phyloP scores from a whole-genome alignment of 2,113 vertebrate genomes.

The Dendropsophus ebraccatus region DNA sequence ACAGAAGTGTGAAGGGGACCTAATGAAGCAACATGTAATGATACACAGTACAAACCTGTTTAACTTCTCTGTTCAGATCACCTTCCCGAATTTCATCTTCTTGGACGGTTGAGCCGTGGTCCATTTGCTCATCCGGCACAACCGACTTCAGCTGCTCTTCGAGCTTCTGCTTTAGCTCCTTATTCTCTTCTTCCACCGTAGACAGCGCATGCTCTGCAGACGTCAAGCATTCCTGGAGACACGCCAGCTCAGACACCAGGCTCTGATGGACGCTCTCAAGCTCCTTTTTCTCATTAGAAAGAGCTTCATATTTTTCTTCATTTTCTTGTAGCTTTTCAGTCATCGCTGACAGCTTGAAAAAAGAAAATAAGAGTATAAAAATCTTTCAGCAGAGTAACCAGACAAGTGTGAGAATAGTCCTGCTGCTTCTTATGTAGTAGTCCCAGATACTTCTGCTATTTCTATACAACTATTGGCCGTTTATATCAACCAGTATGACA shows the following conservation, averaged over 20 bases:
- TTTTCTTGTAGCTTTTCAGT: conserved; percentile 55
- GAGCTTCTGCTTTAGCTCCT: conserved; percentile 55
- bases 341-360: conserved; percentile 60
- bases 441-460: too few species aligned
- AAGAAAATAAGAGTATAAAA: conserved; percentile 11
- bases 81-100: conserved; percentile 60
- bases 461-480: too few species aligned
- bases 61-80: conserved; percentile 62
- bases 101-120: conserved; percentile 59
- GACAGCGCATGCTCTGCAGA: conserved; percentile 50
- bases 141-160: conserved; percentile 59
- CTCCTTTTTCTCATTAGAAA: conserved; percentile 58
- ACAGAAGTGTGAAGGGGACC: too few species aligned
- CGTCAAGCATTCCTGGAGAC: conserved; percentile 57
- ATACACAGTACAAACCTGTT: conserved; percentile 60
- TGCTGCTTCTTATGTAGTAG: too few species aligned
- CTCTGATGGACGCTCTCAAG: conserved; percentile 51
- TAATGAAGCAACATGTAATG: background rate
- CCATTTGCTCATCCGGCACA: conserved; percentile 65
- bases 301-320: conserved; percentile 28
- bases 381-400: too few species aligned
- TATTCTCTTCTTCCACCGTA: conserved; percentile 42
- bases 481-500: too few species aligned
- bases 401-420: too few species aligned
- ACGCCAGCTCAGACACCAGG: conserved; percentile 62